Evolutionary conservation across 2,113 vertebrate genomes (phyloP).

Genomic region (Hiodon alosoides): DNA sequence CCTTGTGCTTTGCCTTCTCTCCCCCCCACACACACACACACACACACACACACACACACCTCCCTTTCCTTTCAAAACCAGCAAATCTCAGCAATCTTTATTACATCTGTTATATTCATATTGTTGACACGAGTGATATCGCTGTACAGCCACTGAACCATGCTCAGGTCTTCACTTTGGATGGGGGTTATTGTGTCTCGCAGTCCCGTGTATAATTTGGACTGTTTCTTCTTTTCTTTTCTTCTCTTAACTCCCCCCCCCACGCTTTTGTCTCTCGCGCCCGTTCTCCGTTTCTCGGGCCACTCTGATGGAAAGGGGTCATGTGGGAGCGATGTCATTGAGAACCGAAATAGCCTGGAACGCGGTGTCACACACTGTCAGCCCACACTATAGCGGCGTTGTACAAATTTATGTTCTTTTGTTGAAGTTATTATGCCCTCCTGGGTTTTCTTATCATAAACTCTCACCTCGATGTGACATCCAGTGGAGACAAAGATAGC

Average conservation of each 20-base stretch:
- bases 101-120: constrained; percentile 71
- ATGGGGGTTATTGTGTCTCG: neutral
- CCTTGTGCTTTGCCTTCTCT: constrained; percentile 19
- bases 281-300: constrained; percentile 43
- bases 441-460: constrained; percentile 68
- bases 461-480: constrained; percentile 65
- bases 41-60: neutral
- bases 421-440: constrained; percentile 50
- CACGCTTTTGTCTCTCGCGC: constrained; percentile 21
- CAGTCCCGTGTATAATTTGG: constrained; percentile 14
- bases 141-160: constrained; percentile 57
- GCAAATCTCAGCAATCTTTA: constrained; percentile 48
- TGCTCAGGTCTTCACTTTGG: constrained; percentile 39
- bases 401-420: constrained; percentile 62
- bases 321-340: constrained; percentile 62
- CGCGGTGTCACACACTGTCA: constrained; percentile 43
- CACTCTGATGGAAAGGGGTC: constrained; percentile 58
- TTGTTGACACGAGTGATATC: constrained; percentile 60
- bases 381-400: constrained; percentile 50
- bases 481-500: constrained; percentile 54
- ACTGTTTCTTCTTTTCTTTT: constrained; percentile 8
- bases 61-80: constrained; percentile 27
- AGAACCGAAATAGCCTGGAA: constrained; percentile 55
- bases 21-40: neutral
- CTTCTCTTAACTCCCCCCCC: constrained; percentile 13